Evolutionary conservation across 1,140 invertebrate genomes (phyloP), one percentile per base, ranked within the genome.

Genomic region (Neuroterus valhalla): DNA sequence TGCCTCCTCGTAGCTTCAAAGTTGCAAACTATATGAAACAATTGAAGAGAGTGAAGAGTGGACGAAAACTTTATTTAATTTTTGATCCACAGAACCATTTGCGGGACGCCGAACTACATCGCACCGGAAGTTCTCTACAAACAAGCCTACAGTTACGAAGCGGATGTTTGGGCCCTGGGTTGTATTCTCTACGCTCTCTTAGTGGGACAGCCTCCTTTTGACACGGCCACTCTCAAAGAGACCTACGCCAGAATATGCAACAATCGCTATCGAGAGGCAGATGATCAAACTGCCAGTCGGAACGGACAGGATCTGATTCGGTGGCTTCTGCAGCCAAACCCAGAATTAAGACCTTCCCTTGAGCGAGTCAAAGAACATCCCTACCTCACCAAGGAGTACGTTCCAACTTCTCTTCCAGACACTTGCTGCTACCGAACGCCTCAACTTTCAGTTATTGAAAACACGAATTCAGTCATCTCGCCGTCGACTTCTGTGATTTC

Each of bases 21-120:
- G n/a, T n/a, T n/a, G n/a, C n/a, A n/a, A n/a, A n/a, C n/a, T n/a
- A n/a, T n/a, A n/a, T n/a, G n/a, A n/a, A n/a, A n/a, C n/a, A 26
- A 26, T 26, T 26, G 8, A 38, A 8, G 4, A 38, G 10, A 38
- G 6, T 38, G 19, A 0, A n/a, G 0, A n/a, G 8, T 8, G 19
- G 14, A n/a, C n/a, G 17, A 50, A 50, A n/a, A 0, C 14, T 12
- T n/a, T 6, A 15, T 12, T 12, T 50, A 50, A 1, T 50, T 50
- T 19, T n/a, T 4, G 15, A 14, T 66, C 45, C 85, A 92, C 91
- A 87, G 94, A 71, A 87, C 93, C 26, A 88, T 95, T 44, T 95
- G 94, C 91, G 94, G 94, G 31, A 95, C 94, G 15, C 94, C 94
- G 8, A 95, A 95, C 84, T 95, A 95, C 84, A 94, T 95, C 77